These are phyloP conservation scores for Timandra comae DNA, from an alignment of 2,888 invertebrate genomes.

Conservation along the genomic window DNA sequence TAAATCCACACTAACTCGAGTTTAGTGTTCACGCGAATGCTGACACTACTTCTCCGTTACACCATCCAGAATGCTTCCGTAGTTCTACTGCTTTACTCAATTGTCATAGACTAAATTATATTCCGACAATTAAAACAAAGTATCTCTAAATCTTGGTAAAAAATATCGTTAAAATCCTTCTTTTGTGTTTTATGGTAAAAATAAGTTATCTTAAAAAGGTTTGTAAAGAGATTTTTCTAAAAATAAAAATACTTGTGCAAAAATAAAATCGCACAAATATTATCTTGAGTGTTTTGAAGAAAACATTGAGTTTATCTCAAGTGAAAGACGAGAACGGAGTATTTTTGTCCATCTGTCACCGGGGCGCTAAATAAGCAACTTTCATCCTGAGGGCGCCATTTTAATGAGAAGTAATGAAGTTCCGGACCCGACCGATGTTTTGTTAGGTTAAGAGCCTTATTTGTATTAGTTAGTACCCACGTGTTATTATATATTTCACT, in stretches of 20 bases:
- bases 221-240: too few relatives aligned
- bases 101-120: too few relatives aligned
- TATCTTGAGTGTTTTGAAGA: conserved; percentile 24
- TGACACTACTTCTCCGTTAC: background rate
- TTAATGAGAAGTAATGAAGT: conserved; percentile 73
- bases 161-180: too few relatives aligned
- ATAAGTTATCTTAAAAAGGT: too few relatives aligned
- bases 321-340: conserved; percentile 19
- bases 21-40: background rate
- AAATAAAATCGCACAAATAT: conserved; percentile 20
- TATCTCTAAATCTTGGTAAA: too few relatives aligned
- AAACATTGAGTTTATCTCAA: too few relatives aligned
- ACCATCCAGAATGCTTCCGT: too few relatives aligned
- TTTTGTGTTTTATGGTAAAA: too few relatives aligned
- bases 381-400: conserved; percentile 59
- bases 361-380: conserved; percentile 64
- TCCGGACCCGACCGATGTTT: conserved; percentile 55
- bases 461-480: conserved; percentile 61
- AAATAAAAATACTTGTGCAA: too few relatives aligned
- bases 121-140: too few relatives aligned
- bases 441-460: conserved; percentile 67
- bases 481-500: conserved; percentile 47
- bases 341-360: conserved; percentile 65
- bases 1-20: background rate
- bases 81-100: background rate